Evolutionary conservation across 92 coral and sea anemone genomes (phyloP).

Genomic region (Anthopleura xanthogrammica): DNA sequence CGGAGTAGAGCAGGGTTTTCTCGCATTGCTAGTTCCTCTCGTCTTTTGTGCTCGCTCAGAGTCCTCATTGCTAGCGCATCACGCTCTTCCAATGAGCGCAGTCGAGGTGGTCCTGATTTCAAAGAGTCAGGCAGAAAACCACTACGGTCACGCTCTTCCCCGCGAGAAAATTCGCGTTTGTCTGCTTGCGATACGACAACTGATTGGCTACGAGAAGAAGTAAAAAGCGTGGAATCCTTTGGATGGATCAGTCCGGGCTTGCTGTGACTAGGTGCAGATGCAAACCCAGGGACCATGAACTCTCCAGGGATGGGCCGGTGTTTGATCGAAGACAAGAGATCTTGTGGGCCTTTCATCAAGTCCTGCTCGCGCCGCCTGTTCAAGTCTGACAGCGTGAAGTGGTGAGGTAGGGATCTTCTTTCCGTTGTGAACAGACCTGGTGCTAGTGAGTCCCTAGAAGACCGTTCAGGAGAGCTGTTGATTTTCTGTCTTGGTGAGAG

Average conservation of each 20-base stretch:
- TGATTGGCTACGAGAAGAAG: slow-evolving; percentile 47
- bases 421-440: slow-evolving; percentile 58
- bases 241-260: slow-evolving; percentile 59
- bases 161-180: slow-evolving; percentile 54
- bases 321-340: slow-evolving; percentile 38
- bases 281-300: slow-evolving; percentile 51
- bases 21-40: slow-evolving; percentile 62
- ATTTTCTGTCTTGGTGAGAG: slow-evolving; percentile 56
- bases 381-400: slow-evolving; percentile 77
- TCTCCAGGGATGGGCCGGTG: slow-evolving; percentile 62
- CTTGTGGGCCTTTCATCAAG: slow-evolving; percentile 49
- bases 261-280: slow-evolving; percentile 57
- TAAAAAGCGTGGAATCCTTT: slow-evolving; percentile 48
- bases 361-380: slow-evolving; percentile 90
- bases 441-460: slow-evolving; percentile 53
- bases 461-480: slow-evolving; percentile 61
- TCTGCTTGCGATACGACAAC: slow-evolving; percentile 54
- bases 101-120: slow-evolving; percentile 84
- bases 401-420: slow-evolving; percentile 57
- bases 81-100: slow-evolving; percentile 72
- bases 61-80: slow-evolving; percentile 54
- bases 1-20: slow-evolving; percentile 38
- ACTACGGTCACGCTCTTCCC: slow-evolving; percentile 52
- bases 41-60: slow-evolving; percentile 57
- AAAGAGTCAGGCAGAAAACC: slow-evolving; percentile 54